phyloP scores from a whole-genome alignment of 2,113 vertebrate species.

The Larimichthys crocea region DNA sequence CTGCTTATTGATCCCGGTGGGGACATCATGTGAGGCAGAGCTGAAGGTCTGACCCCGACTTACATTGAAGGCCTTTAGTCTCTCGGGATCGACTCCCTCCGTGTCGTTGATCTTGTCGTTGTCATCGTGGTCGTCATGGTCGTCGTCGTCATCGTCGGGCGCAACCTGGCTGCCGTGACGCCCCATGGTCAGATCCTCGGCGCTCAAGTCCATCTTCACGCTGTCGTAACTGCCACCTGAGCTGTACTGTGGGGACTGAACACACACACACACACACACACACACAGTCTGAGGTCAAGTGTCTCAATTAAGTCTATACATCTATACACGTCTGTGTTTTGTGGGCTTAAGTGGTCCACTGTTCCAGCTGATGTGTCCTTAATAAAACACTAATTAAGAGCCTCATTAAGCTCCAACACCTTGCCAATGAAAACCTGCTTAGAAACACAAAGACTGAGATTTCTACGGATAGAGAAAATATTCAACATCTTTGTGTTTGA shows the following conservation, averaged over 20 bases:
- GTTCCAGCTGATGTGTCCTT: neutral
- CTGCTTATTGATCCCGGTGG: neutral
- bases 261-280: slow-evolving; percentile 39
- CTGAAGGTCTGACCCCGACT: slow-evolving; percentile 50
- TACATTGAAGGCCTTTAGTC: slow-evolving; percentile 99
- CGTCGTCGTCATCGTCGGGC: slow-evolving; percentile 91
- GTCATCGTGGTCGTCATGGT: slow-evolving; percentile 98
- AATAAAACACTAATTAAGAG: slow-evolving; percentile 30
- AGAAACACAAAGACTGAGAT: neutral
- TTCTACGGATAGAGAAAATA: no score
- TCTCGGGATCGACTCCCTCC: slow-evolving; percentile 95
- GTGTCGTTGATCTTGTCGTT: slow-evolving; percentile 97
- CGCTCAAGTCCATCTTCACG: slow-evolving; percentile 92
- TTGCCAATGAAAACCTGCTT: neutral
- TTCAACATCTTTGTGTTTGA: no score
- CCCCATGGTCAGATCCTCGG: slow-evolving; percentile 90
- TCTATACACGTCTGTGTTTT: neutral
- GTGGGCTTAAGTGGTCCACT: neutral
- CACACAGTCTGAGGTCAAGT: neutral
- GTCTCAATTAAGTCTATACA: neutral
- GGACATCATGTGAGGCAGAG: neutral
- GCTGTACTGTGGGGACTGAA: slow-evolving; percentile 94
- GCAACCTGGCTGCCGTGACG: slow-evolving; percentile 84
- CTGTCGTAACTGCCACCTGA: slow-evolving; percentile 94
- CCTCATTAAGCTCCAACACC: slow-evolving; percentile 10